Conservation (phyloP, 2,888 invertebrate species). For the Escarpia spicata region DNA sequence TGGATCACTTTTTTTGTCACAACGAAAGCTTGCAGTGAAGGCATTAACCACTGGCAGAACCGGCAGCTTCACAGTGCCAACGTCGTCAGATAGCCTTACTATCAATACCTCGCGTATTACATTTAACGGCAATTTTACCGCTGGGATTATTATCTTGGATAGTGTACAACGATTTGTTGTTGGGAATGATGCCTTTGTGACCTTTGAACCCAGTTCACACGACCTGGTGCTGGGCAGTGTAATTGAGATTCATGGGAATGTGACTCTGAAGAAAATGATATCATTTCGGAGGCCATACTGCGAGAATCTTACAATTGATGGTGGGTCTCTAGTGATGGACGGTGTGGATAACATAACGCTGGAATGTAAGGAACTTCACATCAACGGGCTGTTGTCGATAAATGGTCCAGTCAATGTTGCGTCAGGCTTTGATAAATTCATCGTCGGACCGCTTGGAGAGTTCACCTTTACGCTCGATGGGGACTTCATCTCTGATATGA, state of each 20-base stretch:
- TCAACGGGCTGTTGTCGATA: neutral
- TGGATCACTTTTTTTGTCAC: neutral
- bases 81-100: neutral
- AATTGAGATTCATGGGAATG: neutral
- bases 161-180: neutral
- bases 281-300: neutral
- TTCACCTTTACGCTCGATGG: neutral
- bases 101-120: neutral
- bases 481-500: neutral
- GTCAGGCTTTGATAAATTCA: neutral
- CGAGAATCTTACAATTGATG: neutral
- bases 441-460: neutral
- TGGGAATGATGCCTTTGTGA: neutral
- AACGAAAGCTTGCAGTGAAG: slow-evolving; percentile 34
- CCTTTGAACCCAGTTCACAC: neutral
- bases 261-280: neutral
- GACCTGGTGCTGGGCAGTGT: neutral
- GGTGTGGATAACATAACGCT: neutral
- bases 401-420: neutral
- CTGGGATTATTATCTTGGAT: neutral
- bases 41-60: slow-evolving; percentile 33
- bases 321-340: neutral
- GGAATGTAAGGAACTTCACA: neutral
- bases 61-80: slow-evolving; percentile 33
- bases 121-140: neutral